Conservation (phyloP, 2,113 vertebrate genomes). For the Pluvialis apricaria region DNA sequence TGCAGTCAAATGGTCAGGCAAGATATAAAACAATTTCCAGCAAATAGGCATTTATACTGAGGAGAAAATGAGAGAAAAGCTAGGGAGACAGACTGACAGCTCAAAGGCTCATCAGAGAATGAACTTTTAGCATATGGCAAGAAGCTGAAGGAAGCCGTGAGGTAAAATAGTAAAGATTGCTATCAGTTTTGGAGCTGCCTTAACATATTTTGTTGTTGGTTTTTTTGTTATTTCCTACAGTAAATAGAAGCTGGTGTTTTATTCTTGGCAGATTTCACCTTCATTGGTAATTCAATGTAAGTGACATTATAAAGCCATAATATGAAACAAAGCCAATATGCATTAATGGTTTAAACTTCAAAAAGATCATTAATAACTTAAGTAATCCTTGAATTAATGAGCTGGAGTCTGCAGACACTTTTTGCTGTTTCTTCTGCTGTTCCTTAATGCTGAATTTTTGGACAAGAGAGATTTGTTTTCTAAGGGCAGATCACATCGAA, state of each 20-base stretch:
- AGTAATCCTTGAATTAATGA: constrained; percentile 46
- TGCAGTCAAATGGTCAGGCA: constrained; percentile 46
- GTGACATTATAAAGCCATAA: not conserved
- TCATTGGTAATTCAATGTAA: not conserved
- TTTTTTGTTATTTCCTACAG: not conserved
- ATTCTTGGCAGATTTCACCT: not conserved
- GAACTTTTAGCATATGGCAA: constrained; percentile 32
- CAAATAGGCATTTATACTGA: constrained; percentile 32
- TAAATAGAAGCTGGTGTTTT: not conserved
- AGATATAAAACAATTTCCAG: constrained; percentile 52
- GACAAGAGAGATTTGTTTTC: not conserved
- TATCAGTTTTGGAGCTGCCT: not conserved
- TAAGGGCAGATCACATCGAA: not conserved
- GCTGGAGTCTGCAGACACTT: not conserved
- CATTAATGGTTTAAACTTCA: constrained; percentile 12
- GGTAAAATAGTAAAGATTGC: not conserved
- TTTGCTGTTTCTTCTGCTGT: not conserved
- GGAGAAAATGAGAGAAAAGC: constrained; percentile 26
- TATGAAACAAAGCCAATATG: constrained; percentile 18
- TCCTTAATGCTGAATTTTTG: not conserved
- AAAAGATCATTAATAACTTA: constrained; percentile 25
- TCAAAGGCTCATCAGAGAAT: constrained; percentile 49
- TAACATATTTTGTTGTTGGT: not conserved
- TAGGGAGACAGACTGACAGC: constrained; percentile 54
- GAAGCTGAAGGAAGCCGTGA: not conserved